phyloP scores from a whole-genome alignment of 2,113 vertebrate genomes.

The Mus pahari region DNA sequence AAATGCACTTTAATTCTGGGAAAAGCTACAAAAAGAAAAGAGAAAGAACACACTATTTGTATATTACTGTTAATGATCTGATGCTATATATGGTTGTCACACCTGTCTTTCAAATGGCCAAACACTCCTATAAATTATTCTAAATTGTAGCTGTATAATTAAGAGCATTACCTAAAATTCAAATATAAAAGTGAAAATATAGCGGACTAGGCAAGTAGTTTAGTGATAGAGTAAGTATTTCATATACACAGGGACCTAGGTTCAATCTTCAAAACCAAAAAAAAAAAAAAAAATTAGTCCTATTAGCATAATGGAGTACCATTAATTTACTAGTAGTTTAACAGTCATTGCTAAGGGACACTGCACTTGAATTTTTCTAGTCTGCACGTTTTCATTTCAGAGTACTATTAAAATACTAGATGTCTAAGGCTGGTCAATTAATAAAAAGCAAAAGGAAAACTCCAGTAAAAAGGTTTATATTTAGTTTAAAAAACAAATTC shows the following conservation, averaged over 20 bases:
- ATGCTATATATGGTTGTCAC: conserved; percentile 36
- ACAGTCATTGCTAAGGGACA: conserved; percentile 69
- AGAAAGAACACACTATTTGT: background rate
- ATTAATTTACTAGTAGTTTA: conserved; percentile 59
- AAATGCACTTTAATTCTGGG: conserved; percentile 45
- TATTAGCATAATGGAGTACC: conserved; percentile 56
- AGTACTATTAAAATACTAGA: conserved; percentile 67
- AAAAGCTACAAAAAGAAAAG: background rate
- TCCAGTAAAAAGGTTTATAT: conserved; percentile 50
- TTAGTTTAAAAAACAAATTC: conserved; percentile 51
- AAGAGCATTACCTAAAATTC: conserved; percentile 37
- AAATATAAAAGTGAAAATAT: conserved; percentile 59
- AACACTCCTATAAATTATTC: conserved; percentile 51
- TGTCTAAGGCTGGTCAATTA: background rate
- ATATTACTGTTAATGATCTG: background rate
- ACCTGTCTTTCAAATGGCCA: conserved; percentile 57
- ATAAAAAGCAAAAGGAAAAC: conserved; percentile 39
- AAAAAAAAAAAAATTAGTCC: background rate
- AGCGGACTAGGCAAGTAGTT: background rate
- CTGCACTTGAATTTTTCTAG: conserved; percentile 51
- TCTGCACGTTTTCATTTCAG: conserved; percentile 72
- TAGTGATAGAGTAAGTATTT: background rate
- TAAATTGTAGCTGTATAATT: conserved; percentile 26
- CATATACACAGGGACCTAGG: background rate
- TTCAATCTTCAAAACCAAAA: background rate